Evolutionary conservation across 2,888 invertebrate genomes (phyloP).

Genomic region (Caenorhabditis becei): DNA sequence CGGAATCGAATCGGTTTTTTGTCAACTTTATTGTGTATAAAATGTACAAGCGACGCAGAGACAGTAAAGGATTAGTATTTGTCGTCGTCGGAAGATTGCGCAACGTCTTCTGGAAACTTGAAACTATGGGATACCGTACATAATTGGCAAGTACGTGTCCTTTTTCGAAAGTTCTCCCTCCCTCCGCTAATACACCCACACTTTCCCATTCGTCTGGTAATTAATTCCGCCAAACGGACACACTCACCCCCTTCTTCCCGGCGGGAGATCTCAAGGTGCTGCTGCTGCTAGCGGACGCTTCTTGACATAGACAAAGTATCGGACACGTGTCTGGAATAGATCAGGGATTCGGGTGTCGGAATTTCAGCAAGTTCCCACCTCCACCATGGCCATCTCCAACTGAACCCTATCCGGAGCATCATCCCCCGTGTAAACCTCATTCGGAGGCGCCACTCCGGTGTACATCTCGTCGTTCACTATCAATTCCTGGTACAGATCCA

Average conservation of each 20-base stretch:
- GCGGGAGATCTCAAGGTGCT: not conserved
- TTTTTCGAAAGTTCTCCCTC: not conserved
- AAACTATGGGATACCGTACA: not conserved
- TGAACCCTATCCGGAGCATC: conserved; percentile 3
- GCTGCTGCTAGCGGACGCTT: too few relatives aligned
- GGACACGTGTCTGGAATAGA: not conserved
- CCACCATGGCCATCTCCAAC: not conserved
- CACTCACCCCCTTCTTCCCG: not conserved
- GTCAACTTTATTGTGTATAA: not conserved
- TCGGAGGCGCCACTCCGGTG: not conserved
- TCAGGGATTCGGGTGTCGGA: too few relatives aligned
- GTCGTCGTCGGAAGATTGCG: not conserved
- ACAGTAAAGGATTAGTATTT: not conserved
- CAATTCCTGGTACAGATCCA: not conserved
- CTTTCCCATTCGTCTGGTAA: not conserved
- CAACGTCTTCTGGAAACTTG: not conserved
- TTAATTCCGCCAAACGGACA: not conserved
- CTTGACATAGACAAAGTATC: not conserved
- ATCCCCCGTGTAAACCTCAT: not conserved
- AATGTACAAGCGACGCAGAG: not conserved
- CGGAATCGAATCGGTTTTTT: conserved; percentile 1
- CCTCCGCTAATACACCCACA: conserved; percentile 15
- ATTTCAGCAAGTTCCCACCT: too few relatives aligned
- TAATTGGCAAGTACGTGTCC: conserved; percentile 31
- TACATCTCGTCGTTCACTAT: not conserved